Evolutionary conservation across 1,140 invertebrate species (phyloP).

Genomic region (Oryctes rhinoceros): DNA sequence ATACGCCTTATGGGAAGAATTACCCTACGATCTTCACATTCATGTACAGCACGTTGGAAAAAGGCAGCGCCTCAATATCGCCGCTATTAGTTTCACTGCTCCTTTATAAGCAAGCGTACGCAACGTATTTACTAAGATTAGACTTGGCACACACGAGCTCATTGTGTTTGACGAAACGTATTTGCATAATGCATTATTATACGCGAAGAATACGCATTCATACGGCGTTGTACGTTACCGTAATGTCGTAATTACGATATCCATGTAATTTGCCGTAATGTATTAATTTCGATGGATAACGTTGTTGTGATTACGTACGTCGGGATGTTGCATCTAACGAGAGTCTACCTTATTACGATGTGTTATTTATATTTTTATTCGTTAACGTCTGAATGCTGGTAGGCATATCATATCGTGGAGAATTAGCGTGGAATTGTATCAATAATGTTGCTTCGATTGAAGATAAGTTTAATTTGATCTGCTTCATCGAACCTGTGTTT

Average conservation of each 20-base stretch:
- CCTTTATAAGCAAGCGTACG: background rate
- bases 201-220: background rate
- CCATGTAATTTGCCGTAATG: background rate
- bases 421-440: too few relatives aligned
- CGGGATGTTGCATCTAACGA: too few relatives aligned
- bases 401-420: too few relatives aligned
- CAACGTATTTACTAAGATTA: background rate
- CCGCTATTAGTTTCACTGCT: background rate
- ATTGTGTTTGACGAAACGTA: slow-evolving; percentile 3
- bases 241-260: slow-evolving; percentile 1
- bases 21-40: background rate
- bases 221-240: background rate
- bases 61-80: background rate
- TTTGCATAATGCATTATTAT: slow-evolving; percentile 19
- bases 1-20: slow-evolving; percentile 17
- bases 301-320: background rate
- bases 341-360: too few relatives aligned
- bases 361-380: too few relatives aligned
- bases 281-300: background rate
- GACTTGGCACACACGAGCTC: background rate
- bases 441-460: too few relatives aligned
- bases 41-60: background rate
- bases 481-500: too few relatives aligned
- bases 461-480: too few relatives aligned
- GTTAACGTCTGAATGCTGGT: too few relatives aligned